These are phyloP conservation scores for Pristionchus japonicus DNA, from an alignment of 2,888 invertebrate species.

Conservation along the genomic window DNA sequence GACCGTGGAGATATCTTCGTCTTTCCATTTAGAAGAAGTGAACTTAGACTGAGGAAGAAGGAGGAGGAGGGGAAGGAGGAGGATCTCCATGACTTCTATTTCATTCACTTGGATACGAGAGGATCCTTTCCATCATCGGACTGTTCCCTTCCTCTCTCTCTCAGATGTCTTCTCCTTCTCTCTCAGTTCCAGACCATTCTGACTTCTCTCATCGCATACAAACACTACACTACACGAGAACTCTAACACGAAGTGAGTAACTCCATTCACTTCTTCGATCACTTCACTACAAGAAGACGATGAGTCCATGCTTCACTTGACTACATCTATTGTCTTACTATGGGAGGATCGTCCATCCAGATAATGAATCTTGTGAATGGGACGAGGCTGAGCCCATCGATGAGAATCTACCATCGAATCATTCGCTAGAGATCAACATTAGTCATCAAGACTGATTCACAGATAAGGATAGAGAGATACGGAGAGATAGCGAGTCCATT, in stretches of 20 bases:
- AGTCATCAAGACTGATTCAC: neutral
- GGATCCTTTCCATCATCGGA: neutral
- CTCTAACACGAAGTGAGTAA: neutral
- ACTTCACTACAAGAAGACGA: no score
- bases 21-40: neutral
- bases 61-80: neutral
- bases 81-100: neutral
- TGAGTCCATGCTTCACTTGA: no score
- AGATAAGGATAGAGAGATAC: neutral
- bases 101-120: neutral
- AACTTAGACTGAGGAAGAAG: neutral
- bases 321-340: neutral
- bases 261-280: neutral
- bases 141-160: neutral
- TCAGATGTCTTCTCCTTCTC: neutral
- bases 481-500: neutral
- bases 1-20: constrained; percentile 30
- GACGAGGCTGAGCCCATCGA: neutral
- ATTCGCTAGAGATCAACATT: neutral
- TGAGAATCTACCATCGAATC: neutral
- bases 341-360: neutral
- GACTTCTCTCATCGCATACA: neutral
- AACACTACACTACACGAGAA: neutral
- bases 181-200: neutral
- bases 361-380: neutral